Evolutionary conservation across 2,888 invertebrate genomes (phyloP), one percentile per base, ranked within the genome.

Genomic region (Cheilosia soror): DNA sequence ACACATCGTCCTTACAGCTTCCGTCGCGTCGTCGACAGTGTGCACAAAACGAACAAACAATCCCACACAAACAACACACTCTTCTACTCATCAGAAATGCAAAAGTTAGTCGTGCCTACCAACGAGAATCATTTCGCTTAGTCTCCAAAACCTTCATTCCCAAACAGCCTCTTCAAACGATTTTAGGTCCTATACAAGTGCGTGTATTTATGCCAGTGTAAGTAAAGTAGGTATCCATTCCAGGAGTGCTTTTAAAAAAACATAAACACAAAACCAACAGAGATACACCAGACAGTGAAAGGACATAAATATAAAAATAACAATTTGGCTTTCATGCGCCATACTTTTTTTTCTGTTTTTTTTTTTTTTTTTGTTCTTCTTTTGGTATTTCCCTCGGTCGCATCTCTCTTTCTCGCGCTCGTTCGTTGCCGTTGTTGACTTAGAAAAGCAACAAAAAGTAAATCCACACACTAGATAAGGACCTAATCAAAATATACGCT

Each of bases 231-330:
- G n/a, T 55, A 66, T 71, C 71, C 63, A 77, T 72, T 58, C 66
- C 44, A 65, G 57, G 57, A 51, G 58, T 55, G 55, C 72, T 68
- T 55, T 80, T 47, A 72, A 83, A 82, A 51, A 72, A 78, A 72
- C 66, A 78, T 78, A 78, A 72, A 78, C 68, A 73, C 72, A 72
- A 44, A 73, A 69, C 69, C 55, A 33, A 51, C 31, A 55, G 49
- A 57, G 15, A 40, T 83, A 83, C 78, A 71, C 65, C 84, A 80
- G 80, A 75, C 84, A 66, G 84, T 60, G 47, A 60, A 75, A 80
- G 80, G 58, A 84, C 80, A 84, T 84, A 80, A 80, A 84, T 84
- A 85, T 85, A 80, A 84, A 84, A 84, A 80, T 84, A 80, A 85
- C 84, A 85, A 85, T 80, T 85, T 80, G 71, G 84, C 80, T 85